These are phyloP conservation scores for Sarcophaga peregrina DNA, from an alignment of 1,140 invertebrate genomes.

Conservation along the genomic window DNA sequence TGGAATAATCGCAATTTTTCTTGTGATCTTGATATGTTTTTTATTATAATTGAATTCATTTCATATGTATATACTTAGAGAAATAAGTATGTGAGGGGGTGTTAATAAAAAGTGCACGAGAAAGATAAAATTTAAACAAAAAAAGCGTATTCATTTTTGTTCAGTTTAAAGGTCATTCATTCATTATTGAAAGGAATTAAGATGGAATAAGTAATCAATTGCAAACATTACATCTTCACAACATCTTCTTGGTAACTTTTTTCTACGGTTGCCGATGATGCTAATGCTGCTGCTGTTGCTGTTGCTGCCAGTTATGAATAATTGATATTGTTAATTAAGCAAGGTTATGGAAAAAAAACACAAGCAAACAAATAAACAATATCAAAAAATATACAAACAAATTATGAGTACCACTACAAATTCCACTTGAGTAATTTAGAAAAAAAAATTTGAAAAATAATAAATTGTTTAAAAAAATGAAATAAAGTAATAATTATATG, in stretches of 20 bases:
- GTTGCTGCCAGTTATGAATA: background rate
- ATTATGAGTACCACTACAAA: too few relatives aligned
- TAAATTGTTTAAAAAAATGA: too few relatives aligned
- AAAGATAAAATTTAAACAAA: too few relatives aligned
- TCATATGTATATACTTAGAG: background rate
- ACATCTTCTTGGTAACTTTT: background rate
- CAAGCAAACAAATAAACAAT: too few relatives aligned
- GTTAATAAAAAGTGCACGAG: background rate
- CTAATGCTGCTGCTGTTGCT: too few relatives aligned
- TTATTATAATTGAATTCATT: background rate
- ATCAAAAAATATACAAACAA: too few relatives aligned
- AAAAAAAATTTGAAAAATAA: too few relatives aligned
- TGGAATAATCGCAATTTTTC: too few relatives aligned
- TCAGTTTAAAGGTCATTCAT: background rate
- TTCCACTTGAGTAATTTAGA: too few relatives aligned
- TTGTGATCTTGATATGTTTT: background rate
- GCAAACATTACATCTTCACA: background rate
- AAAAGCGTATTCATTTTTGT: conserved; percentile 1
- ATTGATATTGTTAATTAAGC: conserved; percentile 25
- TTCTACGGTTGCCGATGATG: background rate
- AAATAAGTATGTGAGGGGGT: background rate
- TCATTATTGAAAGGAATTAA: background rate
- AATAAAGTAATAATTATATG: too few relatives aligned
- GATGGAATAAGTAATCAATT: background rate
- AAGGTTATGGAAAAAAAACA: background rate